Conservation (phyloP, 2,113 vertebrate species). For the Rhodinocichla rosea region DNA sequence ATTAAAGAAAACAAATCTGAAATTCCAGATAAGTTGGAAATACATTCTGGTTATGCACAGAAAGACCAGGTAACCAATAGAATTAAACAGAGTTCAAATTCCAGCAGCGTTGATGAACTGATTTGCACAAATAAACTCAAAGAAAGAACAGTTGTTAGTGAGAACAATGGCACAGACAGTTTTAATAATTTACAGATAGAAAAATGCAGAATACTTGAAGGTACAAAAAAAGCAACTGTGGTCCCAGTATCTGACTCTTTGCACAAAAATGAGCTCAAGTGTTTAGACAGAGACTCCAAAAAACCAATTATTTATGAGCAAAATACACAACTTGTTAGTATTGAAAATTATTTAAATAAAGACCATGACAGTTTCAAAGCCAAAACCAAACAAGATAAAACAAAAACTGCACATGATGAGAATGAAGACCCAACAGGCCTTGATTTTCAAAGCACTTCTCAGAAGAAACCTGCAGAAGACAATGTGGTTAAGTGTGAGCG, state of each 20-base stretch:
- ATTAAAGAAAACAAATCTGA: conserved; percentile 66
- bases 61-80: conserved; percentile 73
- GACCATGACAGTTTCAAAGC: conserved; percentile 66
- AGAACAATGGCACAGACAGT: conserved; percentile 54
- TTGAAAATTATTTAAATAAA: conserved; percentile 74
- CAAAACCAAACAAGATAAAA: conserved; percentile 70
- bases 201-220: conserved; percentile 80
- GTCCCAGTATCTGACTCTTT: conserved; percentile 72
- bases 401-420: conserved; percentile 74
- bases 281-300: conserved; percentile 66
- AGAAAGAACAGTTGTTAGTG: conserved; percentile 56
- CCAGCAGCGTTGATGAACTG: conserved; percentile 60
- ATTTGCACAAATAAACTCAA: conserved; percentile 79
- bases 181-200: conserved; percentile 68
- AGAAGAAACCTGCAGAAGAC: conserved; percentile 68
- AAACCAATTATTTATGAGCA: conserved; percentile 59
- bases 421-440: conserved; percentile 78
- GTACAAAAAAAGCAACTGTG: conserved; percentile 69
- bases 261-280: conserved; percentile 72
- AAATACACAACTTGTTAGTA: conserved; percentile 72
- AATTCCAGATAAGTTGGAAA: conserved; percentile 57
- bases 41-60: conserved; percentile 55
- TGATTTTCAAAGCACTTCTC: conserved; percentile 70
- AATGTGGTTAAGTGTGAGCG: conserved; percentile 53
- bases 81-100: conserved; percentile 59